Percentiles rank a stretch among this genome's conserved stretches.
phyloP scores from a whole-genome alignment of 2,888 invertebrate genomes.

The Orchesellides sinensis region DNA sequence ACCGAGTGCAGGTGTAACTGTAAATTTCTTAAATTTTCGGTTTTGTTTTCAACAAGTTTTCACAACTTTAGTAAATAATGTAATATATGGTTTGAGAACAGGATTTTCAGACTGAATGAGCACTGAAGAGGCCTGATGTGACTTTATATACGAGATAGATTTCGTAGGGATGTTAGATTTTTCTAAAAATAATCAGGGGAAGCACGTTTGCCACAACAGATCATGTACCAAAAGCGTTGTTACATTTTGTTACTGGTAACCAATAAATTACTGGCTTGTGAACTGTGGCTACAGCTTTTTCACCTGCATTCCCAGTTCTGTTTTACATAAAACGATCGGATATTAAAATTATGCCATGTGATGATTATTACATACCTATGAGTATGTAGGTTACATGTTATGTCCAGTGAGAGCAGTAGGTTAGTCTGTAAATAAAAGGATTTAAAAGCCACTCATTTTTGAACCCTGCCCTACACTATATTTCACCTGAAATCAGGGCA shows the following conservation, averaged over 20 bases:
- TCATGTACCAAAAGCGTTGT: slow-evolving; percentile 2
- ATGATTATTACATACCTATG: slow-evolving; percentile 22
- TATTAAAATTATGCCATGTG: not conserved
- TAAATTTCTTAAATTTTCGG: not conserved
- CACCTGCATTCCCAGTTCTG: not conserved
- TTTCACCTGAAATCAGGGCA: slow-evolving; percentile 1
- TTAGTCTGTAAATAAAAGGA: slow-evolving; percentile 23
- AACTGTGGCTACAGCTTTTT: not conserved
- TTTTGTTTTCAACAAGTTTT: not conserved
- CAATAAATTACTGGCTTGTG: not conserved
- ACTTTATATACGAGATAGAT: slow-evolving; percentile 57
- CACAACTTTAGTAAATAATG: not conserved
- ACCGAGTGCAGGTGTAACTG: no score
- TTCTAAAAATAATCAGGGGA: slow-evolving; percentile 60
- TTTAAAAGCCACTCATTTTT: not conserved
- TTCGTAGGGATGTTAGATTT: slow-evolving; percentile 49
- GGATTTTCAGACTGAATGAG: slow-evolving; percentile 63
- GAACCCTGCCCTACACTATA: not conserved
- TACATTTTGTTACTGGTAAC: not conserved
- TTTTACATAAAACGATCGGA: not conserved
- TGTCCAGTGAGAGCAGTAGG: slow-evolving; percentile 52
- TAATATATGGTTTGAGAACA: slow-evolving; percentile 5
- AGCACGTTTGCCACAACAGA: not conserved
- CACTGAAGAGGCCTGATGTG: slow-evolving; percentile 55
- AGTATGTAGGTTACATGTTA: slow-evolving; percentile 38